Conservation (phyloP, 2,113 vertebrate species). For the Ptilonorhynchus violaceus region DNA sequence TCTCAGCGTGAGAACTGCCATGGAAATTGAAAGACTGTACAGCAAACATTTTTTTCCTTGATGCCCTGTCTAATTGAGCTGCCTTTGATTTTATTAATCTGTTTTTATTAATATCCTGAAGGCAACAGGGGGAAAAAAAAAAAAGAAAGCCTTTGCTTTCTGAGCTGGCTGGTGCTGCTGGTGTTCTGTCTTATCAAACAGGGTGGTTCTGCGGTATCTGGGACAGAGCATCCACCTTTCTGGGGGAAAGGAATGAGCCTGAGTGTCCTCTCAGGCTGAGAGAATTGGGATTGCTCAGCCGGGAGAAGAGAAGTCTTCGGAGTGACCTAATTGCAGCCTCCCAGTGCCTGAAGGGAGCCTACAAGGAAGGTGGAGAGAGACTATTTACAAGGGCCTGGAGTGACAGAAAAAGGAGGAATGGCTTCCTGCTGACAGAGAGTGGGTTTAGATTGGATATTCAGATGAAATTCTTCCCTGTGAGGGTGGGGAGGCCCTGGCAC, state of each 20-base stretch:
- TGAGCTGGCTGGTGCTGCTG: not conserved
- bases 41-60: conserved; percentile 52
- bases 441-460: not conserved
- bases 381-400: not conserved
- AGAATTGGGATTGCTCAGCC: not conserved
- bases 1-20: conserved; percentile 56
- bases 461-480: not conserved
- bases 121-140: not conserved
- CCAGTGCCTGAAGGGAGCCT: not conserved
- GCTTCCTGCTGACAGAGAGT: not conserved
- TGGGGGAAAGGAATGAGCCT: not conserved
- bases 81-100: conserved; percentile 68
- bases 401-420: not conserved
- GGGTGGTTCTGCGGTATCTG: fast-evolving
- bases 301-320: not conserved
- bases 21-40: conserved; percentile 57
- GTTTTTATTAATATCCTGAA: conserved; percentile 70
- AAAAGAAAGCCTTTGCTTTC: not conserved
- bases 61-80: conserved; percentile 41
- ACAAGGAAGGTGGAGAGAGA: not conserved
- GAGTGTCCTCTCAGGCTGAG: not conserved
- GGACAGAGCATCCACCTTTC: not conserved
- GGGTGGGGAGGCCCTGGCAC: not conserved
- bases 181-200: not conserved
- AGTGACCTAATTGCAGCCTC: not conserved